Evolutionary conservation across 2,888 invertebrate species (phyloP).

Genomic region (Linnaemya tessellans): DNA sequence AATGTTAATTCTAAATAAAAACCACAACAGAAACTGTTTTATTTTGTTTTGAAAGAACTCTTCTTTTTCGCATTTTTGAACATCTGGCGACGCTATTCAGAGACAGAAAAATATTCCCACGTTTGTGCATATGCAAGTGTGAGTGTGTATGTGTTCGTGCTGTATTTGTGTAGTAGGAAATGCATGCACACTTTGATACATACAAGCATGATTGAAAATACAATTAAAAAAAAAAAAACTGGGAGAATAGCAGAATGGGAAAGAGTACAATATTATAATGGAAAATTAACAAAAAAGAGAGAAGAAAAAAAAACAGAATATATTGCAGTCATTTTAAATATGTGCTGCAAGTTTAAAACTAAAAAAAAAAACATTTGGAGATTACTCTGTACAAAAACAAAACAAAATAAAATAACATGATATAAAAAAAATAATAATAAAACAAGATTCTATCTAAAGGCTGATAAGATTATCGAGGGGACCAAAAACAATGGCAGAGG

Average conservation of each 20-base stretch:
- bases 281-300: conserved; percentile 13
- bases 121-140: not conserved
- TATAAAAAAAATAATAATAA: too few species aligned
- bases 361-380: not conserved
- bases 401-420: too few species aligned
- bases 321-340: conserved; percentile 32
- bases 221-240: conserved; percentile 40
- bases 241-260: not conserved
- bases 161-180: not conserved
- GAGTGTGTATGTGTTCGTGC: not conserved
- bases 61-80: not conserved
- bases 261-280: conserved; percentile 15
- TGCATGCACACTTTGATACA: conserved; percentile 43
- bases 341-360: conserved; percentile 18
- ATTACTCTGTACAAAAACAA: not conserved
- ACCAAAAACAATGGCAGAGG: too few species aligned
- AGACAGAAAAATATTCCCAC: conserved; percentile 30
- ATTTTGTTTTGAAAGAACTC: not conserved
- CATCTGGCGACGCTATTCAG: not conserved
- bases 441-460: too few species aligned
- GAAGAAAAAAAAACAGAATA: not conserved
- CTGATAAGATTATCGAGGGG: too few species aligned
- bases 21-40: not conserved
- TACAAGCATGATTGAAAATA: conserved; percentile 37
- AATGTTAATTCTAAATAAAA: conserved; percentile 2